Evolutionary conservation across 2,113 vertebrate species (phyloP), one percentile per base, ranked within the genome.

Genomic region (Gopherus flavomarginatus): DNA sequence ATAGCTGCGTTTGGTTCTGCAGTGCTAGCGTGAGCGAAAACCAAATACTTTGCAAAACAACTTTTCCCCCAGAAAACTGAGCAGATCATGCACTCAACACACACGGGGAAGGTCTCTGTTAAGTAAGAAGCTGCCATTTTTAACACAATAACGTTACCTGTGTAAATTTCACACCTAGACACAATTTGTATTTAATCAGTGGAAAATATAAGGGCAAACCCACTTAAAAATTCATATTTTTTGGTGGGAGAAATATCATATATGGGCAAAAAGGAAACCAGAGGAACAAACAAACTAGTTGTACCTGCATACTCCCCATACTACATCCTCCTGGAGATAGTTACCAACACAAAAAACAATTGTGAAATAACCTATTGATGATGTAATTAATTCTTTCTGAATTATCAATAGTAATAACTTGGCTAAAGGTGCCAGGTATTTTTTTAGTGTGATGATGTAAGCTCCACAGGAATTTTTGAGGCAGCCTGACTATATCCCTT

Each of bases 1-100:
- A 21, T 4, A 77, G 11, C 49, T 1, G n/a, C 21, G 0, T 16
- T 31, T 75, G 5, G 3, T 0, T 38, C 4, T 0, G 49, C 4
- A 14, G 52, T 24, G 21, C 38, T 26, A 59, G 6, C 0, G 2
- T 11, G 31, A 17, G 0, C 0, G 24, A 85, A 81, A 3, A 3
- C 11, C 75, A 72, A 11, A 44, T 2, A 54, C 0, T 62, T 1
- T 29, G 14, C 14, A 8, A 62, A 54, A 42, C 1, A 31, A 77
- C 44, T 80, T 52, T 38, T 10, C 2, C 26, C 5, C 19, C 44
- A 1, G 2, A 56, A 52, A 65, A 35, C 14, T 27, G 42, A 35
- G 52, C 1, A 16, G 24, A 26, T 78, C 26, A 47, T 1, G 65
- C 44, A 44, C 44, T 78, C 42, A 47, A 6, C 4, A 77, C n/a